Evolutionary conservation across 2,888 invertebrate species (phyloP), one percentile per base, ranked within the genome.

Genomic region (Rhopalosiphum nymphaeae): DNA sequence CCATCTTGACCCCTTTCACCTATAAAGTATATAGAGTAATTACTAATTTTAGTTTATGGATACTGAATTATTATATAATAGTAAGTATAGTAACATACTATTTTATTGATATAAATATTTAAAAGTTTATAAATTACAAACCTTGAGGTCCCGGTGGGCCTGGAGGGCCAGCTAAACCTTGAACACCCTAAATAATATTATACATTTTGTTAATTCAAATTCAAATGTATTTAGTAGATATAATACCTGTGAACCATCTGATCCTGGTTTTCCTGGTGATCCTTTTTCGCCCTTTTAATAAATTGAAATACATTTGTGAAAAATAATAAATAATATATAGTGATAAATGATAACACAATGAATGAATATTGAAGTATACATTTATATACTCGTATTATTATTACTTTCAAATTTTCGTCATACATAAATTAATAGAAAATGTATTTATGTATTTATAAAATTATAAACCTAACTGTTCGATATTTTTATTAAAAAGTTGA

Each of bases 1-100:
- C 98, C 98, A 85, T 95, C 95, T 49, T 94, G 88, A 29, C 98
- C 98, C 89, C 97, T 96, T 95, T 98, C 98, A 26, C 98, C 98
- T 96, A 98, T 98, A 36, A 67, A 42, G 42, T 36, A 67, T 57
- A 61, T n/a, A 84, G 1, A 53, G 21, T 53, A 21, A 84, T 1
- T 93, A 46, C 46, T 13, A 10, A 53, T 61, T 78, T 36, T 42
- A 26, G 9, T 84, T 84, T 25, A 53, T 3, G 26, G 25, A 56
- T n/a, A n/a, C 21, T 53, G 16, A 42, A 46, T 46, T 46, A 61
- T 46, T 46, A 46, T 49, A 90, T 4, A 42, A 84, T 1, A 25
- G 1, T 26, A 53, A 25, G 1, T 26, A 53, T 29, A 84, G 3
- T 25, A 91, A 21, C 49, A 53, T n/a, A 53, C 36, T 88, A 21